These are phyloP conservation scores for Hyperoplus immaculatus DNA, from an alignment of 2,797 vertebrate genomes.

Conservation along the genomic window DNA sequence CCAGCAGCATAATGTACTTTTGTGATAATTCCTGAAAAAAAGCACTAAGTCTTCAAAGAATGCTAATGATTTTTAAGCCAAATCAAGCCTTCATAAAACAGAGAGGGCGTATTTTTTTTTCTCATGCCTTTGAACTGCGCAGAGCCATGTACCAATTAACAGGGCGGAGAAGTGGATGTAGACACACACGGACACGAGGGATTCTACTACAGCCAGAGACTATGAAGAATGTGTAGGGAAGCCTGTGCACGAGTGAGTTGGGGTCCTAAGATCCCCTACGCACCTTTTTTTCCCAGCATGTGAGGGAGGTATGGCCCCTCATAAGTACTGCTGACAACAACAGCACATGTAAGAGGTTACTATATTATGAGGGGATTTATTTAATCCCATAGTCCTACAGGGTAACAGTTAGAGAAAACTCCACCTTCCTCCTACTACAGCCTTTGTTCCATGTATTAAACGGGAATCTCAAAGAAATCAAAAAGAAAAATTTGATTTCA, in stretches of 20 bases:
- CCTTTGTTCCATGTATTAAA: slow-evolving; percentile 21
- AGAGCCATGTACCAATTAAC: slow-evolving; percentile 40
- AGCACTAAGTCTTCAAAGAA: slow-evolving; percentile 83
- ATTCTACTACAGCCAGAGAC: slow-evolving; percentile 20
- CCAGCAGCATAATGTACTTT: slow-evolving; percentile 61
- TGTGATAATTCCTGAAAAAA: slow-evolving; percentile 60
- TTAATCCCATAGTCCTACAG: slow-evolving; percentile 46
- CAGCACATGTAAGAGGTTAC: slow-evolving; percentile 27
- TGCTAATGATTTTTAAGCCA: slow-evolving; percentile 82
- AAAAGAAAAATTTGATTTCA: slow-evolving; percentile 27
- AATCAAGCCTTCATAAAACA: slow-evolving; percentile 75
- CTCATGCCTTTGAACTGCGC: slow-evolving; percentile 68
- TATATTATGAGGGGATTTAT: slow-evolving; percentile 43
- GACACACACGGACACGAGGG: neutral
- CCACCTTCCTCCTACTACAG: neutral
- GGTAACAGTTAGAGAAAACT: neutral
- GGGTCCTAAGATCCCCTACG: slow-evolving; percentile 13
- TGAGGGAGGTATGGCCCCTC: slow-evolving; percentile 17
- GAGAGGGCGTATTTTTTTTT: slow-evolving; percentile 2
- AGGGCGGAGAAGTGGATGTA: neutral
- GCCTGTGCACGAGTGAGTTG: neutral
- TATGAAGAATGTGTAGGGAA: slow-evolving; percentile 37
- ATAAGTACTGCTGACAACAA: slow-evolving; percentile 12
- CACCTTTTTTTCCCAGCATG: slow-evolving; percentile 40
- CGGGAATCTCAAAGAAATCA: neutral